These are phyloP conservation scores for Oncorhynchus keta DNA, from an alignment of 2,113 vertebrate species.

Conservation along the genomic window DNA sequence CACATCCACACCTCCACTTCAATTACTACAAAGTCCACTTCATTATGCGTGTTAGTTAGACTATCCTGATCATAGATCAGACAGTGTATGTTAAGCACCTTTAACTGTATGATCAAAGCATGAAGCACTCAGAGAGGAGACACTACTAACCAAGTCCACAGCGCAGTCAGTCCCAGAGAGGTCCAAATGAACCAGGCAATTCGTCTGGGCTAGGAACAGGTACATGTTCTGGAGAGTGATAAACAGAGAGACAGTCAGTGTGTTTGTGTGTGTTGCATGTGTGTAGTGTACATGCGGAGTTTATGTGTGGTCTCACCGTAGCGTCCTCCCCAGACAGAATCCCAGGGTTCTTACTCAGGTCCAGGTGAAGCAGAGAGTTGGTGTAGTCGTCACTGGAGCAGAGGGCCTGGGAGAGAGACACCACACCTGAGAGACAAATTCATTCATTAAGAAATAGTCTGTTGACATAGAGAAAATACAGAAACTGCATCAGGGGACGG, in stretches of 20 bases:
- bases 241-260: slow-evolving; percentile 10
- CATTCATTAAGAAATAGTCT: background rate
- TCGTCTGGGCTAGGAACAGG: slow-evolving; percentile 87
- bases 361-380: slow-evolving; percentile 85
- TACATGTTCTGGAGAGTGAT: slow-evolving; percentile 78
- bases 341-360: slow-evolving; percentile 87
- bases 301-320: slow-evolving; percentile 72
- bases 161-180: slow-evolving; percentile 86
- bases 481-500: background rate
- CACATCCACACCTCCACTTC: background rate
- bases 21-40: background rate
- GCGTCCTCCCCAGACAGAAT: slow-evolving; percentile 86
- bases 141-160: slow-evolving; percentile 80
- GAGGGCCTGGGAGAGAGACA: slow-evolving; percentile 85
- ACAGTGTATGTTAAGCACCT: background rate
- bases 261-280: background rate
- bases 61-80: background rate
- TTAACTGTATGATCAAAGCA: no score
- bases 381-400: slow-evolving; percentile 86
- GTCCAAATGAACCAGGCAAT: slow-evolving; percentile 86
- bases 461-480: background rate
- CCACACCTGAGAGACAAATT: slow-evolving; percentile 72
- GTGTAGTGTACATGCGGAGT: background rate
- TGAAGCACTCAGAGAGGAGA: background rate
- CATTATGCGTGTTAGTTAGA: background rate